A percentile compares a stretch with the other conserved stretches of the same genome.
Evolutionary conservation across 2,797 vertebrate species (phyloP).

Genomic region (Macropus fuliginosus): DNA sequence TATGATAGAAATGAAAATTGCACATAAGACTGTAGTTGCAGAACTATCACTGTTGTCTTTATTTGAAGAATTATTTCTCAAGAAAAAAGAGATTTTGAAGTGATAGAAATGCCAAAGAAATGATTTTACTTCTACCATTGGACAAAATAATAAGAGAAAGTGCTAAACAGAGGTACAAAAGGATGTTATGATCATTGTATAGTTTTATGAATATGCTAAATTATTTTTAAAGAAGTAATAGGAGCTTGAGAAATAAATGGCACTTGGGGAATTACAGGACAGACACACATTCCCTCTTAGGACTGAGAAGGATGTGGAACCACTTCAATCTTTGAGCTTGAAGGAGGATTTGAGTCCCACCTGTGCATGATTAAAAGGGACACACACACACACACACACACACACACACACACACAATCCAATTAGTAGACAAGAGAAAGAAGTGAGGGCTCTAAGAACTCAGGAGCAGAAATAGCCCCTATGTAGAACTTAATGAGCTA

Average conservation of each 20-base stretch:
- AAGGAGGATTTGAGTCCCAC: not conserved
- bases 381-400: too few relatives aligned
- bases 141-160: not conserved
- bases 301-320: not conserved
- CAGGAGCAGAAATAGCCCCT: not conserved
- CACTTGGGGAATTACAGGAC: not conserved
- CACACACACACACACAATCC: too few relatives aligned
- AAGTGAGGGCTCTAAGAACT: not conserved
- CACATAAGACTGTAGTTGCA: constrained; percentile 16
- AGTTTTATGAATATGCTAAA: not conserved
- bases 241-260: not conserved
- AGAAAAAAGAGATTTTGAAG: constrained; percentile 27
- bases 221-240: not conserved
- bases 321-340: not conserved
- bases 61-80: constrained; percentile 29
- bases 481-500: not conserved
- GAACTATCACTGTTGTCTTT: constrained; percentile 21
- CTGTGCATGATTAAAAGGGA: not conserved
- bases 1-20: not conserved
- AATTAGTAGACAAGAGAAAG: not conserved
- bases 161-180: not conserved
- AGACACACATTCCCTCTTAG: not conserved
- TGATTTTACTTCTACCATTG: not conserved
- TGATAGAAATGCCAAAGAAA: constrained; percentile 25
- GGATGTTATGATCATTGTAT: not conserved